Evolutionary conservation across 1,140 invertebrate species (phyloP), one percentile per base, ranked within the genome.

Genomic region (Rhyacophila brunnea): DNA sequence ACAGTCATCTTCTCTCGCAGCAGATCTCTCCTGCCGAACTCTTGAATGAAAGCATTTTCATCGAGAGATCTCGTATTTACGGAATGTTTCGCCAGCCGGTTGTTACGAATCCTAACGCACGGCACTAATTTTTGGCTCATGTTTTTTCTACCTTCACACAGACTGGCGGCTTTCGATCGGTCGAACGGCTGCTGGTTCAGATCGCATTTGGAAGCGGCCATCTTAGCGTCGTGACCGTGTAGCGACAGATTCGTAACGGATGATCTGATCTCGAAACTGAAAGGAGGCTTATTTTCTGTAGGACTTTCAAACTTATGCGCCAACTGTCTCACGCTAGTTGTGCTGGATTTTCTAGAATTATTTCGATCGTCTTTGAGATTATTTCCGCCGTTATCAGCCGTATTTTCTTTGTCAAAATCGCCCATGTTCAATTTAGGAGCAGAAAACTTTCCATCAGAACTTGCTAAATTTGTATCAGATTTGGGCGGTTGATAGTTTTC

Each of bases 21-120:
- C 3, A 71, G 65, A 51, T 67, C 68, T 17, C 72, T 70, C 6
- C 56, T 60, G 0, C 81, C 82, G 62, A 85, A 86, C 69, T 86
- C 82, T 60, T 83, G 81, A 1, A 83, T 71, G 58, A 87, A 87
- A 3, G 84, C 85, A 57, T 85, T 85, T 68, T 85, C 86, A 69
- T 91, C 89, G 18, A 91, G 66, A 1, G 88, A 90, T 1, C 88
- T 76, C 1, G 88, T 86, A 38, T 89, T 83, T 15, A 85, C 77
- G 7, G 83, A 79, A 5, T 85, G 81, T 57, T 85, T 83, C 0
- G 83, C 82, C 1, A 82, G 58, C 42, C 73, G 71, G 59, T 74
- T 75, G 9, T 71, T 71, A 57, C 72, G 68, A 13, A 74, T 52
- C 61, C 58, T 49, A 4, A 66, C 23, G 15, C 55, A 60, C 5